Percentiles rank a stretch among this genome's conserved stretches.
Evolutionary conservation across 2,888 invertebrate genomes (phyloP).

Genomic region (Dascillus cervinus): DNA sequence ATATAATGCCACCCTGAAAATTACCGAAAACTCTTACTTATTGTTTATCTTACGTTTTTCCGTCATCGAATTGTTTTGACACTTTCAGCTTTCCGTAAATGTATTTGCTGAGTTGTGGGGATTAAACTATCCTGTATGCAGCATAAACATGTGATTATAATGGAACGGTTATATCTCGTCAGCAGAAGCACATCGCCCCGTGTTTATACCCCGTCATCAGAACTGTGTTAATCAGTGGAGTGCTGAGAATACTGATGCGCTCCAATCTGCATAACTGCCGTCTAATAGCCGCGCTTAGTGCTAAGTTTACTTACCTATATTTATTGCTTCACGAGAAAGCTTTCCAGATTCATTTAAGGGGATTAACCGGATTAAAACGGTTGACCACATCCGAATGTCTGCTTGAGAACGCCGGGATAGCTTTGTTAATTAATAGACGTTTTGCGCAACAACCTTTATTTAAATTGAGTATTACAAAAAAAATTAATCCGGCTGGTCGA

Average conservation of each 20-base stretch:
- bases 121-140: conserved; percentile 19
- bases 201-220: conserved; percentile 26
- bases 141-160: conserved; percentile 21
- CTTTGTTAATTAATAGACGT: no score
- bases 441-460: no score
- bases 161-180: conserved; percentile 16
- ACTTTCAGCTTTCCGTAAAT: conserved; percentile 13
- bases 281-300: conserved; percentile 22
- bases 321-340: no score
- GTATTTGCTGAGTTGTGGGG: conserved; percentile 17
- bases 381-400: no score
- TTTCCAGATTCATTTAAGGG: no score
- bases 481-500: conserved; percentile 8
- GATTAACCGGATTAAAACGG: no score
- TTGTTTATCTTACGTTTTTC: no score
- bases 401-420: no score
- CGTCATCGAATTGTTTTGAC: no score
- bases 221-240: conserved; percentile 31
- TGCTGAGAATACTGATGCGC: conserved; percentile 31
- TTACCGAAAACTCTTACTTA: no score
- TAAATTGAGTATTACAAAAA: no score
- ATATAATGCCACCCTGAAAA: conserved; percentile 18
- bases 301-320: neutral
- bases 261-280: conserved; percentile 30
- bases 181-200: conserved; percentile 18